Base-by-base conservation (phyloP, 1,140 invertebrate genomes). In the Wasmannia auropunctata region DNA sequence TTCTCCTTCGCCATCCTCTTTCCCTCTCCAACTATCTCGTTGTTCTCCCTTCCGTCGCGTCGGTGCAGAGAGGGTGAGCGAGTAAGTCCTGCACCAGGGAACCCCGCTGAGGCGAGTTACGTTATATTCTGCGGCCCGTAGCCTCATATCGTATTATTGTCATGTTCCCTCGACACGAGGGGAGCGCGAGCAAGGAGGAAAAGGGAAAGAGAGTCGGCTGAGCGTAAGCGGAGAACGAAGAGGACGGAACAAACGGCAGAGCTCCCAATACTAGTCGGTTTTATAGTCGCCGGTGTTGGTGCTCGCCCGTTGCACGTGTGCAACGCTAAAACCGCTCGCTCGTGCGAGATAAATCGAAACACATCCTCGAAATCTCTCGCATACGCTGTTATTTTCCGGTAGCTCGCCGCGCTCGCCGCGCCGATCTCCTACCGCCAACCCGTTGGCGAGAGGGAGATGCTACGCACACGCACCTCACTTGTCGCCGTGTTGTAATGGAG, bases 81-180 rank as follows among this genome's bases (percentile, higher is more conserved):
- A 22, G 37, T 8, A 28, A 85, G 31, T 6, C 43, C 46, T 46
- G 31, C 46, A 49, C 46, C 86, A 89, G 91, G 89, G 91, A 92
- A 88, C 86, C 88, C 89, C 89, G 91, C 90, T 91, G 86, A 91
- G 91, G 87, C 91, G 90, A 90, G 91, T 93, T 94, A 92, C 90
- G 93, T 93, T 94, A 93, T 94, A 94, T 93, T 93, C 92, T 93
- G 92, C 86, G 93, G 92, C 92, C 93, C 92, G 91, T 92, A 93
- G 92, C 88, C 91, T 94, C 92, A 92, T 94, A 93, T 93, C 91
- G 93, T 92, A 93, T 94, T 94, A 93, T 94, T 94, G 93, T 93
- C 93, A 93, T 93, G 93, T 94, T 94, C 91, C 88, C 88, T 88
- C 92, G 92, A 92, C 92, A 91, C 88, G 72, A 90, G 88, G 86